phyloP scores from a whole-genome alignment of 2,113 vertebrate genomes.

The Crypturellus undulatus region DNA sequence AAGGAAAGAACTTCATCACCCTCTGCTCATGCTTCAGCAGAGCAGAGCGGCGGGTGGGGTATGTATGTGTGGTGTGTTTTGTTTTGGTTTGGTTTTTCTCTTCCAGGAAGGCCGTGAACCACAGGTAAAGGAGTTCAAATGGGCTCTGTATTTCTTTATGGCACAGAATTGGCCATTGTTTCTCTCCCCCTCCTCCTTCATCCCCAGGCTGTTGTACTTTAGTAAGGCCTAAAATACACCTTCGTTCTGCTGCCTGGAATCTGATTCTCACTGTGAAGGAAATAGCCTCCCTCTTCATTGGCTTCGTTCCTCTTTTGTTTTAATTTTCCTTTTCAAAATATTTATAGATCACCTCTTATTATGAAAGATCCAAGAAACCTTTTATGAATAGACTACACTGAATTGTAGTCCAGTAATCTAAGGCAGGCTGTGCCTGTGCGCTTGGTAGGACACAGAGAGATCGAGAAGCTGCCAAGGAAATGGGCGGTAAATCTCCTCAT shows the following conservation, averaged over 20 bases:
- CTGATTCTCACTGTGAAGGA: neutral
- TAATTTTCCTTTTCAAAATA: neutral
- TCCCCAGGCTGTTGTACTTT: neutral
- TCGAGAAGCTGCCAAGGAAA: neutral
- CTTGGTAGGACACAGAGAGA: neutral
- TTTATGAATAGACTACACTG: neutral
- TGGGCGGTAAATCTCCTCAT: neutral
- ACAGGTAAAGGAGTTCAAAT: neutral
- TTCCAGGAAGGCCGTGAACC: neutral
- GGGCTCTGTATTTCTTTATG: neutral
- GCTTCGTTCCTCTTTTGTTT: neutral
- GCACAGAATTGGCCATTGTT: neutral
- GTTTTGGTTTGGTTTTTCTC: neutral
- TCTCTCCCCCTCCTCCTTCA: fast-evolving
- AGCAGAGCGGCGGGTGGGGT: too few relatives aligned
- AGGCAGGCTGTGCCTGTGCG: neutral
- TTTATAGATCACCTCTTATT: neutral
- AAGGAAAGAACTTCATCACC: neutral
- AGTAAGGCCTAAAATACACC: neutral
- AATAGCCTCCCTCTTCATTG: neutral
- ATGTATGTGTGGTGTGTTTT: too few relatives aligned
- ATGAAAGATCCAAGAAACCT: neutral
- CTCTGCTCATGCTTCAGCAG: neutral
- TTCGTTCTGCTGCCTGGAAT: neutral
- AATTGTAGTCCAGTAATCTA: neutral